phyloP scores from a whole-genome alignment of 2,888 invertebrate species.

The Polydrusus tereticollis region DNA sequence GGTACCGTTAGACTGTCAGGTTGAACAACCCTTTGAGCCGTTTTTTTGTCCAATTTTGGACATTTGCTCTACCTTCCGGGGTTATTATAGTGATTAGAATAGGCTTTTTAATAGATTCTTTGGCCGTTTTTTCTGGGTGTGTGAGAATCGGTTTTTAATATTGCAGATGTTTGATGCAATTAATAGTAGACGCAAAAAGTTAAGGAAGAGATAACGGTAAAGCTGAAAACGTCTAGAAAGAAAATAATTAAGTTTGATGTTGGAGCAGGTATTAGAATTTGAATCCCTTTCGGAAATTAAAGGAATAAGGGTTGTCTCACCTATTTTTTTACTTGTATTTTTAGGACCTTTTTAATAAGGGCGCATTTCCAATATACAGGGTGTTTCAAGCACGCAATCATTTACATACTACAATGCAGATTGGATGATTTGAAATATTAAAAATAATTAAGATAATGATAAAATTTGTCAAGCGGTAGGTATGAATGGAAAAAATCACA shows the following conservation, averaged over 20 bases:
- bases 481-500: not conserved
- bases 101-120: conserved; percentile 34
- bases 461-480: not conserved
- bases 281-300: conserved; percentile 8
- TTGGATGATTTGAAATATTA: too few relatives aligned
- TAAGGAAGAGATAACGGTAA: conserved; percentile 21
- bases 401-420: too few relatives aligned
- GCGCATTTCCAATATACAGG: too few relatives aligned
- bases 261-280: not conserved
- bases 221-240: not conserved
- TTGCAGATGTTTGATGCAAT: conserved; percentile 37
- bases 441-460: too few relatives aligned
- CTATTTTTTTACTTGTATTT: not conserved
- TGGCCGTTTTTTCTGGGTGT: conserved; percentile 2
- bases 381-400: too few relatives aligned
- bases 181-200: conserved; percentile 19
- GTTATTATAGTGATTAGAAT: conserved; percentile 39
- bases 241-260: not conserved
- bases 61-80: conserved; percentile 29
- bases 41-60: conserved; percentile 35
- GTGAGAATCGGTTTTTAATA: not conserved
- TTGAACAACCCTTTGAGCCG: conserved; percentile 63
- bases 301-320: not conserved
- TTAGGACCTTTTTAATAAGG: too few relatives aligned
- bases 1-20: conserved; percentile 53